Conservation (phyloP, 2,888 invertebrate genomes). For the Actias luna region DNA sequence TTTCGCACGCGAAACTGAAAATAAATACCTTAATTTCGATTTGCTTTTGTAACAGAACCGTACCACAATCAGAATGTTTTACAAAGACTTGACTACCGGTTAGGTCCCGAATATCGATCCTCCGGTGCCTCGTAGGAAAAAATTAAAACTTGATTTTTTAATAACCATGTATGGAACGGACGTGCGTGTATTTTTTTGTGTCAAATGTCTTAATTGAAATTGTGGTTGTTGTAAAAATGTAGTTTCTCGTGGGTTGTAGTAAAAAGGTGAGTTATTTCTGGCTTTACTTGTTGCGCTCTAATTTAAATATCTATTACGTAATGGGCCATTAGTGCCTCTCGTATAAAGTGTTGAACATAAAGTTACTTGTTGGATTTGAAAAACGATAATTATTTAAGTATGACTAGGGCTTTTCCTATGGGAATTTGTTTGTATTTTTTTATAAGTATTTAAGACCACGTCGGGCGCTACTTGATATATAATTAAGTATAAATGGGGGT, state of each 20-base stretch:
- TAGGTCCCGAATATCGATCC: slow-evolving; percentile 18
- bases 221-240: slow-evolving; percentile 57
- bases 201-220: slow-evolving; percentile 45
- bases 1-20: slow-evolving; percentile 40
- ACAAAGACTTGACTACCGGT: slow-evolving; percentile 10
- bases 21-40: slow-evolving; percentile 14
- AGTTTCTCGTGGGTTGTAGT: slow-evolving; percentile 37
- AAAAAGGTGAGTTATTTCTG: slow-evolving; percentile 59
- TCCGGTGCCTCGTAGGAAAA: slow-evolving; percentile 22
- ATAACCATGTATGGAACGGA: slow-evolving; percentile 37
- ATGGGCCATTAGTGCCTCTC: slow-evolving; percentile 43
- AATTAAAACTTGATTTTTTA: slow-evolving; percentile 27
- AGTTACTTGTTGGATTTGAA: background rate
- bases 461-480: slow-evolving; percentile 32
- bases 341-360: slow-evolving; percentile 24
- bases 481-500: background rate
- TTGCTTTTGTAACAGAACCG: slow-evolving; percentile 16
- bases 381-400: background rate
- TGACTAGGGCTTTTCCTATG: background rate
- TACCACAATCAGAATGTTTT: slow-evolving; percentile 6
- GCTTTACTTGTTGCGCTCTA: slow-evolving; percentile 71
- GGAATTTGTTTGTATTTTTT: background rate
- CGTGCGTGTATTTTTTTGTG: slow-evolving; percentile 47
- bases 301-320: slow-evolving; percentile 63
- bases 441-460: slow-evolving; percentile 22